phyloP scores from a whole-genome alignment of 1,140 invertebrate genomes.

The Dolichoris vasculosae region DNA sequence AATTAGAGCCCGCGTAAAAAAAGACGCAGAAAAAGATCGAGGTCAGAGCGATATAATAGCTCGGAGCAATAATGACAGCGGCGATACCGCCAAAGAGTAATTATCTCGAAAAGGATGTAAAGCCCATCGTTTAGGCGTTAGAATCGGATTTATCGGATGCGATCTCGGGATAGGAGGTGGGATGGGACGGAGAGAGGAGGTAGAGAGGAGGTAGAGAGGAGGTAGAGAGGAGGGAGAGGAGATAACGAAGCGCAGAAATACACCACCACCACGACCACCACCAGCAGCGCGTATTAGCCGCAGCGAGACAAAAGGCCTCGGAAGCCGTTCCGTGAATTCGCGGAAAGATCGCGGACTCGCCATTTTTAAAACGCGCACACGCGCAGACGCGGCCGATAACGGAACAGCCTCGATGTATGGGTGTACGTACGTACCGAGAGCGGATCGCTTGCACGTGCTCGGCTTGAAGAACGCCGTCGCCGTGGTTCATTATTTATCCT shows the following conservation, averaged over 20 bases:
- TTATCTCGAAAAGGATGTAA: background rate
- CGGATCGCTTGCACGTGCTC: conserved; percentile 9
- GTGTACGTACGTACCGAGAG: background rate
- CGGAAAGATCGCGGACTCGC: conserved; percentile 3
- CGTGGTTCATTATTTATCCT: conserved; percentile 25
- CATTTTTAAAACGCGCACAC: background rate
- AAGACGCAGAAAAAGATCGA: background rate
- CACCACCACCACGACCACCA: no score
- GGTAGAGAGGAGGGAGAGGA: background rate
- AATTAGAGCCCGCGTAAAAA: background rate
- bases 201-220: background rate
- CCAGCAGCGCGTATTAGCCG: no score
- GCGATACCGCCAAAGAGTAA: background rate
- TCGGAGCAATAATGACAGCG: background rate
- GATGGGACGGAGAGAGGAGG: background rate
- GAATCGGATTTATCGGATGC: background rate
- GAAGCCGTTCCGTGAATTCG: background rate
- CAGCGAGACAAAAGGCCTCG: no score
- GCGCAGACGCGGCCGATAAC: background rate
- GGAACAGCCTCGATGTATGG: background rate
- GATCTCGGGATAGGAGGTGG: background rate
- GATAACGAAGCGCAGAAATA: background rate
- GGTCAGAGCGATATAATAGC: background rate
- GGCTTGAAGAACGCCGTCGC: conserved; percentile 14
- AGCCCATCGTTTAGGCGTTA: background rate